These are phyloP conservation scores for Procambarus clarkii DNA, from an alignment of 1,140 invertebrate genomes.

Conservation along the genomic window DNA sequence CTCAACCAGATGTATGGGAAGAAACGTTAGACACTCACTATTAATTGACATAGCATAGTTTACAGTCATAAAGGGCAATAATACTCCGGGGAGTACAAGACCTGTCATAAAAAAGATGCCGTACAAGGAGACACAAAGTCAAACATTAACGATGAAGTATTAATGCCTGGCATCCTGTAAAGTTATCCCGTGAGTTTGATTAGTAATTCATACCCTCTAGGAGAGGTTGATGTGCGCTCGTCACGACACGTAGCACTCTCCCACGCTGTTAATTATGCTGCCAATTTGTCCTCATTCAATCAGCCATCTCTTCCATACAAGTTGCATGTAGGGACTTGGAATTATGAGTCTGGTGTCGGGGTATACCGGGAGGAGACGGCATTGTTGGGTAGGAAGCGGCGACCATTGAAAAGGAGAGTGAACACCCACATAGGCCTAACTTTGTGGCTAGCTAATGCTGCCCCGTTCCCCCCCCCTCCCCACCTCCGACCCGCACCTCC, in stretches of 20 bases:
- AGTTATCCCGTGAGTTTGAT: conserved; percentile 53
- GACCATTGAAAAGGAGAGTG: background rate
- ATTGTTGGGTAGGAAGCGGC: background rate
- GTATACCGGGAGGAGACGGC: too few species aligned
- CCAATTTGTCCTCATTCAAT: background rate
- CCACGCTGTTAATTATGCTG: background rate
- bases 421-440: background rate
- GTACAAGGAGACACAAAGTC: too few species aligned
- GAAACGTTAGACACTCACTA: conserved; percentile 7
- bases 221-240: conserved; percentile 35
- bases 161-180: conserved; percentile 9
- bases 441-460: background rate
- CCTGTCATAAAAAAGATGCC: too few species aligned
- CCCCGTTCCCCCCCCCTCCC: background rate
- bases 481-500: background rate
- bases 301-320: background rate
- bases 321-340: background rate
- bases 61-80: too few species aligned
- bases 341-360: too few species aligned
- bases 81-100: too few species aligned
- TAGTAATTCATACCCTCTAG: conserved; percentile 37
- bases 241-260: background rate
- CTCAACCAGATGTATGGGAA: conserved; percentile 58
- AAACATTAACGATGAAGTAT: conserved; percentile 5
- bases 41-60: background rate